These are phyloP conservation scores for Porites australiensis DNA, from an alignment of 64 coral and sea anemone species.

Conservation along the genomic window DNA sequence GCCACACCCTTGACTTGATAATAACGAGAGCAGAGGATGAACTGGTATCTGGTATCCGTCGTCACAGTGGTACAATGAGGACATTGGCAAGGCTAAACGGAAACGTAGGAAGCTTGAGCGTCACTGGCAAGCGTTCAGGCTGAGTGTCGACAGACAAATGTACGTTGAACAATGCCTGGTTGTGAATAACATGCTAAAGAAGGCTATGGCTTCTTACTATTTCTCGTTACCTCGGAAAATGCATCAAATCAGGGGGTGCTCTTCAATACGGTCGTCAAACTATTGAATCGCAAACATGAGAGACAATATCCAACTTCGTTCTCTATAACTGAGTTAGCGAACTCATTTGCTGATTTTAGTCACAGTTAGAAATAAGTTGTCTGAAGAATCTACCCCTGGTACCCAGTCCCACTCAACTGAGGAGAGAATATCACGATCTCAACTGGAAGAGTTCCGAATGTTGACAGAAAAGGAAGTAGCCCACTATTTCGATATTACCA, in stretches of 20 bases:
- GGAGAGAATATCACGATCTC: too few species aligned
- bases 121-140: slow-evolving; percentile 46
- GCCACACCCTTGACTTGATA: too few species aligned
- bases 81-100: slow-evolving; percentile 33
- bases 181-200: slow-evolving; percentile 36
- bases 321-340: too few species aligned
- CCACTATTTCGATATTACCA: too few species aligned
- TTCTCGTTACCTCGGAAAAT: slow-evolving; percentile 38
- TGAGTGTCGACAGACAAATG: slow-evolving; percentile 52
- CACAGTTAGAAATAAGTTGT: too few species aligned
- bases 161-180: slow-evolving; percentile 51
- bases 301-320: too few species aligned
- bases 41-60: slow-evolving; percentile 27
- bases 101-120: slow-evolving; percentile 43
- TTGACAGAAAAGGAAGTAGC: too few species aligned
- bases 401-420: too few species aligned
- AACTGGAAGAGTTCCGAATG: too few species aligned
- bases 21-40: slow-evolving; percentile 26
- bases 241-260: slow-evolving; percentile 24
- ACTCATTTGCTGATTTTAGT: too few species aligned
- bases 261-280: slow-evolving; percentile 39
- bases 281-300: slow-evolving; percentile 36
- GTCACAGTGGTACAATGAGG: slow-evolving; percentile 59
- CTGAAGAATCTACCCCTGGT: too few species aligned
- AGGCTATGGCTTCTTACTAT: slow-evolving; percentile 15